Evolutionary conservation across 2,888 invertebrate species (phyloP).

Genomic region (Laspeyria flexula): DNA sequence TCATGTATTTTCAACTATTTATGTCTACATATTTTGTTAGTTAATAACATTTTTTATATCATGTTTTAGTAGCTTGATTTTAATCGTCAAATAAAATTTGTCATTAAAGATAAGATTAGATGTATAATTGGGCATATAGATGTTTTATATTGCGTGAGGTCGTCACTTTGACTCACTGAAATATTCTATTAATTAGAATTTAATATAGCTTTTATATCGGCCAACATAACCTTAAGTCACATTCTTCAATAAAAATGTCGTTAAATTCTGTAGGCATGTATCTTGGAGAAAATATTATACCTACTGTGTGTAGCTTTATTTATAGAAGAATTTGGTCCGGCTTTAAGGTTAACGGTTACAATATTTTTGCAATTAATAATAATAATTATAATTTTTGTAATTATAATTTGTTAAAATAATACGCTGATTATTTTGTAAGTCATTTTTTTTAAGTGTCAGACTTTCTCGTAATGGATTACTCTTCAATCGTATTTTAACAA

Average conservation of each 20-base stretch:
- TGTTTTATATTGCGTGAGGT: conserved; percentile 25
- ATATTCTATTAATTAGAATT: conserved; percentile 25
- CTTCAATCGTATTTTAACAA: no score
- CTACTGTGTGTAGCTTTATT: not conserved
- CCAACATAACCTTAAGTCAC: conserved; percentile 8
- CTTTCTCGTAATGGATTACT: no score
- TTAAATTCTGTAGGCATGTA: conserved; percentile 5
- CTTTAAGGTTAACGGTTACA: no score
- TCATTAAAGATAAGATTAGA: conserved; percentile 25
- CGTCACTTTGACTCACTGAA: conserved; percentile 13
- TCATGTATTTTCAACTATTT: not conserved
- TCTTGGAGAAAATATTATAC: not conserved
- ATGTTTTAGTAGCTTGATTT: conserved; percentile 14
- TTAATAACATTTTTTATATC: conserved; percentile 18
- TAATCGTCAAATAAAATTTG: conserved; percentile 23
- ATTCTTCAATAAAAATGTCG: conserved; percentile 15
- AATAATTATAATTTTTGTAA: no score
- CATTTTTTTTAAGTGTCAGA: no score
- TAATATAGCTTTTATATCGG: conserved; percentile 16
- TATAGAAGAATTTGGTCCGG: no score
- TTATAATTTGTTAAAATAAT: no score
- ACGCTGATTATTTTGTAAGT: no score
- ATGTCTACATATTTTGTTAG: not conserved
- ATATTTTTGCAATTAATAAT: no score
- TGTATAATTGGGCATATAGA: conserved; percentile 23